phyloP scores from a whole-genome alignment of 2,797 vertebrate genomes.

The Antennarius maculatus region DNA sequence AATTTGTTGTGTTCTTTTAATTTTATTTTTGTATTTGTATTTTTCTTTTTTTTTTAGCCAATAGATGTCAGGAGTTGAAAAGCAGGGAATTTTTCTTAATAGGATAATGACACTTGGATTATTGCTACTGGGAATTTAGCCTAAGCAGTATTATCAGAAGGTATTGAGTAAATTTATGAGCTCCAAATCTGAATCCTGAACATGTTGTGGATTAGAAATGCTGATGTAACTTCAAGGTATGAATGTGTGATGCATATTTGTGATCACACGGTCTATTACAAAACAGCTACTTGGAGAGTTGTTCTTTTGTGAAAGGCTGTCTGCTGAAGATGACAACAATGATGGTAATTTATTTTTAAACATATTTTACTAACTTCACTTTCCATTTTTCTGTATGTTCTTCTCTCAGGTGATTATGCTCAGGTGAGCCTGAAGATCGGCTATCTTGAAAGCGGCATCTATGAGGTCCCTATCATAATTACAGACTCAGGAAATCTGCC shows the following conservation, averaged over 20 bases:
- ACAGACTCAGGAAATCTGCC: constrained; percentile 96
- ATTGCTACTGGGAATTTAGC: constrained; percentile 74
- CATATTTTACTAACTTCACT: not conserved
- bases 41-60: constrained; percentile 47
- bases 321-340: constrained; percentile 23
- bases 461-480: constrained; percentile 93
- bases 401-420: constrained; percentile 89
- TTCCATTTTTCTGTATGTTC: not conserved
- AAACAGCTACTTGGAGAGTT: constrained; percentile 46
- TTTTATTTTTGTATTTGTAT: no score
- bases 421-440: constrained; percentile 91
- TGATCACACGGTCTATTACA: constrained; percentile 53
- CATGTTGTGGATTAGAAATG: constrained; percentile 74
- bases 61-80: constrained; percentile 60
- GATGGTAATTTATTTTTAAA: constrained; percentile 41
- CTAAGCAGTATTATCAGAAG: constrained; percentile 79
- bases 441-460: constrained; percentile 94
- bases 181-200: constrained; percentile 76
- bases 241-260: constrained; percentile 57
- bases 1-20: constrained; percentile 17
- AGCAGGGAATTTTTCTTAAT: constrained; percentile 74
- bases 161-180: constrained; percentile 76
- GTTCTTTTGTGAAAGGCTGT: constrained; percentile 15
- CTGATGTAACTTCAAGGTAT: constrained; percentile 76
- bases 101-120: constrained; percentile 79